Evolutionary conservation across 2,888 invertebrate species (phyloP).

Genomic region (Spilosoma lubricipeda): DNA sequence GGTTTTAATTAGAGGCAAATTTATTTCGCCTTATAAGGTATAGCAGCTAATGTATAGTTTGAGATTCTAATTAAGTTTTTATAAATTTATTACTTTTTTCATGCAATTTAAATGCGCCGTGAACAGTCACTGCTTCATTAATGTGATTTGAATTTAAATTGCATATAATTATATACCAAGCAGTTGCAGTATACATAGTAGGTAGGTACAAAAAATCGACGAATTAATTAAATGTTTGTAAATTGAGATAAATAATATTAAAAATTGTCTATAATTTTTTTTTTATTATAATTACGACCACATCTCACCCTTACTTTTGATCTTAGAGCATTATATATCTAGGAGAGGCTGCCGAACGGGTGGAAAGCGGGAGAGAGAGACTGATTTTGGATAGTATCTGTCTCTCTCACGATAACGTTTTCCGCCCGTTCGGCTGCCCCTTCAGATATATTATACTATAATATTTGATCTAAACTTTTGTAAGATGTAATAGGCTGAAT

Average conservation of each 20-base stretch:
- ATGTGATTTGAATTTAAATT: conserved; percentile 23
- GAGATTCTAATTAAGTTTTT: neutral
- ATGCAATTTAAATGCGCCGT: conserved; percentile 40
- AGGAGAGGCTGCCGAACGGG: no score
- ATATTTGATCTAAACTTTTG: no score
- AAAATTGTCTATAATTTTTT: neutral
- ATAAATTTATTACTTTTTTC: conserved; percentile 26
- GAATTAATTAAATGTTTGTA: conserved; percentile 10
- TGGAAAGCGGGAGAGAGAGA: no score
- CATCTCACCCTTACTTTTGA: neutral
- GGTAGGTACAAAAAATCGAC: conserved; percentile 12
- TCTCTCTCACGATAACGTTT: no score
- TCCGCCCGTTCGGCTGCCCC: no score
- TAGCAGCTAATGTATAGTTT: neutral
- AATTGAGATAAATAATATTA: neutral
- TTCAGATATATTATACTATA: no score
- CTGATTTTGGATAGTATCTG: no score
- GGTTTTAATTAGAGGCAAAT: conserved; percentile 23
- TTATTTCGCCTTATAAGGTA: conserved; percentile 31
- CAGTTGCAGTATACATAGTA: conserved; percentile 41
- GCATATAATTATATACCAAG: conserved; percentile 37
- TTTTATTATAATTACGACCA: neutral
- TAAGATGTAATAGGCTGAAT: neutral
- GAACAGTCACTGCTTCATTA: conserved; percentile 28
- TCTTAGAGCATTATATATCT: no score